Base-by-base conservation (phyloP, 2,888 invertebrate species). In the Orthosia incerta region DNA sequence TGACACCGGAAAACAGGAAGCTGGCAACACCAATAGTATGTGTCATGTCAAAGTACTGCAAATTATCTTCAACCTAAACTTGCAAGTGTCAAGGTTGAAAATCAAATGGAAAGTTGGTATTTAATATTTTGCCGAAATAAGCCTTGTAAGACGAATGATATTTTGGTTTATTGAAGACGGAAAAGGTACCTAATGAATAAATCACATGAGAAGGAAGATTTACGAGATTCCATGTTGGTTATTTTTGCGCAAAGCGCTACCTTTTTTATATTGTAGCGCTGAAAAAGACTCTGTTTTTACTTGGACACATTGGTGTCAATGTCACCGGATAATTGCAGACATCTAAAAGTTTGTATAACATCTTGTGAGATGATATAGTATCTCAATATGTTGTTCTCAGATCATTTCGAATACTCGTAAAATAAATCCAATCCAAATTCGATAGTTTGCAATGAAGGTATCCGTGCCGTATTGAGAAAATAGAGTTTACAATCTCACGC, bases 1-100 rank as follows among this genome's bases (percentile, higher is more conserved):
- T 70, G 63, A 68, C 61, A 59, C 62, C 77, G 72, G 64, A 69
- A 69, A 51, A 72, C 68, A 59, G 68, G 72, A 76, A 80, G n/a
- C 45, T 61, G 31, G 64, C 62, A 72, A 76, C 46, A 72, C 61
- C n/a, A 23, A 55, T 53, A 16, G 50, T 39, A 20, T 50, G 4
- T 71, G 31, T 39, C 23, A 46, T 18, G n/a, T 64, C 62, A 69
- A 69, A 65, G 55, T n/a, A 26, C 20, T 62, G 26, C 71, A 62
- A 57, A 68, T 48, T 26, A 57, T 15, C 68, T 71, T 71, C 18
- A 76, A 80, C 16, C 60, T 2, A 57, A 48, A 7, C 0, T 0
- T 0, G 0, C 13, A 46, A 31, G n/a, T 26, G 0, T 55, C 50
- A 80, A 68, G 68, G 60, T 80, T 62, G 61, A 61, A 71, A 65